These are phyloP conservation scores for Acanthurus tractus DNA, from an alignment of 2,797 vertebrate species.

Conservation along the genomic window DNA sequence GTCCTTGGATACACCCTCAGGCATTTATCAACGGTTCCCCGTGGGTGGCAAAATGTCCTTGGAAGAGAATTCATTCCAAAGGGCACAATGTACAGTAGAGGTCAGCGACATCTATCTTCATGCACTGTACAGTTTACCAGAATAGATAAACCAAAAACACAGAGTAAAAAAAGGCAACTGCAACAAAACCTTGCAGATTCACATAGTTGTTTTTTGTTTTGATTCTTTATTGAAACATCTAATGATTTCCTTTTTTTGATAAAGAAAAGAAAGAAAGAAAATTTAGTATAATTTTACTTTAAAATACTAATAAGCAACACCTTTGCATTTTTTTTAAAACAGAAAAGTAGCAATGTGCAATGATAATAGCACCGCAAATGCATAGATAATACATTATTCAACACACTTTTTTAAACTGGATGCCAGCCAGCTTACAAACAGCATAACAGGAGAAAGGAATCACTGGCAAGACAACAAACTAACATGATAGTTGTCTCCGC, in stretches of 20 bases:
- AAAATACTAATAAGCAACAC: not conserved
- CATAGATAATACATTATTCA: not conserved
- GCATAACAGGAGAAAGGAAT: not conserved
- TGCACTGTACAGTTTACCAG: not conserved
- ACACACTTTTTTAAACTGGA: not conserved
- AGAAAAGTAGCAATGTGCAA: not conserved
- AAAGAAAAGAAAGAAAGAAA: too few relatives aligned
- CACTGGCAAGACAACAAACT: not conserved
- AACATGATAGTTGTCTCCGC: not conserved
- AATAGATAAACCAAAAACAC: not conserved
- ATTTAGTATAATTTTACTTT: too few relatives aligned
- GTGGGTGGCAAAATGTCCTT: conserved; percentile 59
- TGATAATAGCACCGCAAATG: not conserved
- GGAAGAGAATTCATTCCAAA: conserved; percentile 42
- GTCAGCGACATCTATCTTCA: conserved; percentile 26
- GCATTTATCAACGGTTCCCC: conserved; percentile 69
- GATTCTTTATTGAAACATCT: not conserved
- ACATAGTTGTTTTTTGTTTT: not conserved
- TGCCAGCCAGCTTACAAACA: not conserved
- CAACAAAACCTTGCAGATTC: not conserved
- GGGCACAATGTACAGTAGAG: conserved; percentile 32
- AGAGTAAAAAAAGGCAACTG: not conserved
- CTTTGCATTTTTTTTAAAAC: not conserved
- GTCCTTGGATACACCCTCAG: conserved; percentile 54
- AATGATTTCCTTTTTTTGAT: too few relatives aligned